phyloP scores from a whole-genome alignment of 2,113 vertebrate genomes.

The Narcine bancroftii region DNA sequence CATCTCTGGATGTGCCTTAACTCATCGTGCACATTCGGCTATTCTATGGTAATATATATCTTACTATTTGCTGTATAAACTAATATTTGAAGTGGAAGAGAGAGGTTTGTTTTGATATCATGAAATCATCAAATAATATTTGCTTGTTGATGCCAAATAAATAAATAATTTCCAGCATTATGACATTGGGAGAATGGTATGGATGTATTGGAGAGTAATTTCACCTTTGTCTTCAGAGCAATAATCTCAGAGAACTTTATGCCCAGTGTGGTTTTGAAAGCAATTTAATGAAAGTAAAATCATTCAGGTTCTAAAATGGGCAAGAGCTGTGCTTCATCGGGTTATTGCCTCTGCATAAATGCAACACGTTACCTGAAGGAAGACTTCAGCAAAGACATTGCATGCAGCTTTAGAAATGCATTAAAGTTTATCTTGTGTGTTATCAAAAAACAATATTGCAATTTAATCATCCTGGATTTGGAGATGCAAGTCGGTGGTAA shows the following conservation, averaged over 20 bases:
- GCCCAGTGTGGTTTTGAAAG: not conserved
- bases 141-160: not conserved
- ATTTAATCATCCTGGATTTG: not conserved
- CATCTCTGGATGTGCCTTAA: not conserved
- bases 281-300: slow-evolving; percentile 8
- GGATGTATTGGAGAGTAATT: not conserved
- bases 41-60: not conserved
- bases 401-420: not conserved
- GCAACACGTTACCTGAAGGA: not conserved
- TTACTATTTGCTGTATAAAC: not conserved
- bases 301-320: not conserved
- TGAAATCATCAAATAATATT: not conserved
- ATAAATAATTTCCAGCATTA: not conserved
- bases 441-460: not conserved
- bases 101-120: not conserved
- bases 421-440: not conserved
- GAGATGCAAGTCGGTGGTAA: not conserved
- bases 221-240: not conserved
- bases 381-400: not conserved
- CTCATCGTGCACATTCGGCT: not conserved
- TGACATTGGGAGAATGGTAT: not conserved
- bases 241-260: not conserved
- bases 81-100: not conserved
- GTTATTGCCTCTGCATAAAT: not conserved
- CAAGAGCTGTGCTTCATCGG: not conserved